Evolutionary conservation across 2,113 vertebrate species (phyloP).

Genomic region (Sphaerodactylus townsendi): DNA sequence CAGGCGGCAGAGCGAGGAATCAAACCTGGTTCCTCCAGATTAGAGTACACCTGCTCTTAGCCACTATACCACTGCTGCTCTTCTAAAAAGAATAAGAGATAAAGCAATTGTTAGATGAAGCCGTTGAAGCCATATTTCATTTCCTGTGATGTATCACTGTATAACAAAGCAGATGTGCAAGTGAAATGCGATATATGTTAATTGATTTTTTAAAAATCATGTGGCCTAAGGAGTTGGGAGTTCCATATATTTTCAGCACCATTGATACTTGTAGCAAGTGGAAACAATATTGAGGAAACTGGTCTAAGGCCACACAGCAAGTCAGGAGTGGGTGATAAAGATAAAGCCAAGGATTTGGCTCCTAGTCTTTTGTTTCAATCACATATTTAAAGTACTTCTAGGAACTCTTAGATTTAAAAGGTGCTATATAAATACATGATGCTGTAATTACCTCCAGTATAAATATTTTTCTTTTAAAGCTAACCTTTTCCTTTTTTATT

Average conservation of each 20-base stretch:
- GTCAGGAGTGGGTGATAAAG: slow-evolving; percentile 21
- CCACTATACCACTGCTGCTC: no score
- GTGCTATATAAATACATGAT: slow-evolving; percentile 40
- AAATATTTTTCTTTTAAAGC: slow-evolving; percentile 67
- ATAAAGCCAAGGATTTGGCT: slow-evolving; percentile 42
- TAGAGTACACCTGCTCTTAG: no score
- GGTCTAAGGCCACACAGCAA: slow-evolving; percentile 48
- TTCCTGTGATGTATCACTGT: not conserved
- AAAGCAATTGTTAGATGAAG: not conserved
- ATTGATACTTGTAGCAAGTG: slow-evolving; percentile 3
- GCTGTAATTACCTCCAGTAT: slow-evolving; percentile 56
- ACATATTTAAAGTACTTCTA: slow-evolving; percentile 58
- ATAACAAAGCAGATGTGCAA: not conserved
- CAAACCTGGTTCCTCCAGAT: no score
- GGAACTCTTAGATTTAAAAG: slow-evolving; percentile 46
- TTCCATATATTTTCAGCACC: not conserved
- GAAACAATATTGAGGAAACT: not conserved
- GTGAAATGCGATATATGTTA: not conserved
- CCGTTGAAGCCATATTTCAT: not conserved
- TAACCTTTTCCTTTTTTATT: slow-evolving; percentile 60
- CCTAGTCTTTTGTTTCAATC: slow-evolving; percentile 36
- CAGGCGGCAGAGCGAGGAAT: no score
- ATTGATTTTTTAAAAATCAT: slow-evolving; percentile 22
- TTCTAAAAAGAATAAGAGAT: not conserved
- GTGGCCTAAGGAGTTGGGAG: not conserved